Conservation (phyloP, 2,797 vertebrate species). For the Naso thynnoides region DNA sequence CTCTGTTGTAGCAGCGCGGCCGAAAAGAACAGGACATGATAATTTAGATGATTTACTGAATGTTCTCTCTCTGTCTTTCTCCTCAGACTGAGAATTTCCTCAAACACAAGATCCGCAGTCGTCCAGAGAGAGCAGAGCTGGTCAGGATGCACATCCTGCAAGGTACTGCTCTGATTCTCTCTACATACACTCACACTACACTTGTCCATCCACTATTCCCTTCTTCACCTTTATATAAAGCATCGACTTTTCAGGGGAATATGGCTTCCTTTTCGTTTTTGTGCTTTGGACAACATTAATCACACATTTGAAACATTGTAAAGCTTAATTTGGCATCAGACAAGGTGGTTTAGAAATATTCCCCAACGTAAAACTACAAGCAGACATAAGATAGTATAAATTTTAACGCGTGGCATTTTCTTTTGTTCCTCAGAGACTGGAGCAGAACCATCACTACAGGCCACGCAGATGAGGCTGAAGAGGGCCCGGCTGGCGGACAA, state of each 20-base stretch:
- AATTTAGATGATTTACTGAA: constrained; percentile 4
- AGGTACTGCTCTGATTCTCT: constrained; percentile 81
- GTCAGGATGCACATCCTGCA: constrained; percentile 99
- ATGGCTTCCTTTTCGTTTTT: not conserved
- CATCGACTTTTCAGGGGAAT: not conserved
- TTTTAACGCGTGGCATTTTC: not conserved
- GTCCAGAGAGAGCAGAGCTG: constrained; percentile 96
- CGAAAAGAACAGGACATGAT: not conserved
- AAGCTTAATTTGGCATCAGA: no score
- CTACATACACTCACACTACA: not conserved
- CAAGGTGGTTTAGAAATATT: no score
- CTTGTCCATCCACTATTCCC: constrained; percentile 1
- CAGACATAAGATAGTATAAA: not conserved
- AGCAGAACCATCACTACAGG: constrained; percentile 96
- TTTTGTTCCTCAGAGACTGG: constrained; percentile 88
- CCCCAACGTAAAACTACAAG: no score
- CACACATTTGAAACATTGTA: no score
- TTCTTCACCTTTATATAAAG: not conserved
- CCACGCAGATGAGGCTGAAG: constrained; percentile 97
- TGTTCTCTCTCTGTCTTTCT: constrained; percentile 6
- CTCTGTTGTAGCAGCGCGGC: not conserved
- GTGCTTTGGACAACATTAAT: not conserved
- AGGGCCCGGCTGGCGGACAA: constrained; percentile 95
- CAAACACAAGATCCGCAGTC: constrained; percentile 98
- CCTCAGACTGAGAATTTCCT: constrained; percentile 96